Conservation (phyloP, 1,140 invertebrate species). For the Aphis gossypii region DNA sequence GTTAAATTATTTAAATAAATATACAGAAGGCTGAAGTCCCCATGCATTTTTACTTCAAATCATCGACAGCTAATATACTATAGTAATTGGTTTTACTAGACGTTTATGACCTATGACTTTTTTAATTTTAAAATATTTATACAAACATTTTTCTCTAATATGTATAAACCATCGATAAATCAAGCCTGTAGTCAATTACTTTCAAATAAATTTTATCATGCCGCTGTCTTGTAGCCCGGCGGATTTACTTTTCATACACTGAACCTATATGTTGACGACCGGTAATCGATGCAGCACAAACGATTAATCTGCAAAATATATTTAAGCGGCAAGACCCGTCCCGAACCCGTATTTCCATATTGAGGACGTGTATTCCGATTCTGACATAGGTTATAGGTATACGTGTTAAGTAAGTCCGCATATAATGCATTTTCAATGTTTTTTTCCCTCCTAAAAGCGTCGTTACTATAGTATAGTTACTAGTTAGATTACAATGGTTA, state of each 20-base stretch:
- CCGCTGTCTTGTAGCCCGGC: neutral
- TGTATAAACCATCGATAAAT: neutral
- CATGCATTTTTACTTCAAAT: neutral
- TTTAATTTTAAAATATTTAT: neutral
- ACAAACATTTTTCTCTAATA: neutral
- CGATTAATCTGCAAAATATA: neutral
- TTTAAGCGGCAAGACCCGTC: neutral
- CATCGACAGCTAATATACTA: neutral
- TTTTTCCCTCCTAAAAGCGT: neutral
- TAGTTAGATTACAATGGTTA: too few relatives aligned
- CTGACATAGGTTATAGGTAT: neutral
- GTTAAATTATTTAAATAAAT: too few relatives aligned
- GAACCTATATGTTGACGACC: neutral
- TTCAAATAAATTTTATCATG: neutral
- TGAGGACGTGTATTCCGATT: neutral
- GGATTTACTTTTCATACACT: neutral
- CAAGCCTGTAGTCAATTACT: neutral
- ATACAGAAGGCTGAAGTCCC: neutral
- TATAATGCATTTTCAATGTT: conserved; percentile 21
- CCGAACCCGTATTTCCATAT: neutral
- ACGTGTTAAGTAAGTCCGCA: neutral
- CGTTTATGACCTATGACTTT: neutral
- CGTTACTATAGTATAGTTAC: neutral
- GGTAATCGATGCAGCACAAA: neutral
- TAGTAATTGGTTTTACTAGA: neutral